Percentiles rank a stretch among this genome's conserved stretches.
These are phyloP conservation scores for Acanthurus tractus DNA, from an alignment of 2,797 vertebrate genomes.

Conservation along the genomic window DNA sequence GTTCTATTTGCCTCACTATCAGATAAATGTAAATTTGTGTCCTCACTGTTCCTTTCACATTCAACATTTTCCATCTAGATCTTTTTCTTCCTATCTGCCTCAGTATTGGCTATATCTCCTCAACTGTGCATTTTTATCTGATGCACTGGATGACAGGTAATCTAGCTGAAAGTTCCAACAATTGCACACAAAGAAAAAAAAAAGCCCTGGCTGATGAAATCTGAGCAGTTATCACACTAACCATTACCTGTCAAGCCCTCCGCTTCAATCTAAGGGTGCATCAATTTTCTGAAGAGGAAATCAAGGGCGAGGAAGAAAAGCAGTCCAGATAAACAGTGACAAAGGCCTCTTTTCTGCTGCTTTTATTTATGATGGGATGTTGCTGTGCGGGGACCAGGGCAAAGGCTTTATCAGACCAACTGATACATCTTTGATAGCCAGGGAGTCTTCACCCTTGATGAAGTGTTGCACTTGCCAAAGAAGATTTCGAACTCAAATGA, in stretches of 20 bases:
- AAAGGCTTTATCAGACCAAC: constrained; percentile 96
- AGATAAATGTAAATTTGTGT: constrained; percentile 89
- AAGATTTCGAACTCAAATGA: constrained; percentile 96
- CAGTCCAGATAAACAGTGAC: constrained; percentile 98
- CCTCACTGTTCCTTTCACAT: constrained; percentile 64
- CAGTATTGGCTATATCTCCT: constrained; percentile 85
- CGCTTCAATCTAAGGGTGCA: constrained; percentile 99
- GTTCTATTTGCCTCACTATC: constrained; percentile 85
- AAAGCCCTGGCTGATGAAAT: constrained; percentile 96
- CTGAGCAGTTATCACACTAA: constrained; percentile 99
- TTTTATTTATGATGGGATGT: constrained; percentile 99
- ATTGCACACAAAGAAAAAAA: constrained; percentile 91
- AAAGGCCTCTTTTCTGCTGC: constrained; percentile 94
- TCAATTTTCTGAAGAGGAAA: constrained; percentile 99
- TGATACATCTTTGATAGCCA: constrained; percentile 97
- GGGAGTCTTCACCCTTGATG: constrained; percentile 96
- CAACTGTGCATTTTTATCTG: constrained; percentile 94
- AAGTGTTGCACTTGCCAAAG: constrained; percentile 94
- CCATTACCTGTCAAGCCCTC: constrained; percentile 99
- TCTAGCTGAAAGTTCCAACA: constrained; percentile 99
- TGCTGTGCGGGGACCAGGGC: constrained; percentile 92
- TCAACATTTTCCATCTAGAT: constrained; percentile 85
- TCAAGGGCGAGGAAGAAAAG: constrained; percentile 99
- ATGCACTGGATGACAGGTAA: constrained; percentile 98
- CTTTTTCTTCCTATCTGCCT: constrained; percentile 88